Base-by-base conservation (phyloP, 2,888 invertebrate species). In the Drosophila percnosoma region DNA sequence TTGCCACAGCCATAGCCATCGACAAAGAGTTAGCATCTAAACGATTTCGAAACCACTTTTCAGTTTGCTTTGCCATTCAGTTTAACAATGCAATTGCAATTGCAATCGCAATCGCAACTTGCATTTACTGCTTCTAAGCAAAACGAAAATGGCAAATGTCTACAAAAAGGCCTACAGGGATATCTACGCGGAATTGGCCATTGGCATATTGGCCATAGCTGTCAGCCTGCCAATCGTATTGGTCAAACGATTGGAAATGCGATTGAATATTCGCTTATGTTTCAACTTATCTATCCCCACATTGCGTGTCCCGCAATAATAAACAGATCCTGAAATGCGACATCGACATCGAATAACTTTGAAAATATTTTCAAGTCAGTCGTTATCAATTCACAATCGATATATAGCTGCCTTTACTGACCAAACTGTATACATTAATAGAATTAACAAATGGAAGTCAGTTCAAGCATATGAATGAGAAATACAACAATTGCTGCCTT, bases 11-110 rank as follows among this genome's bases (percentile, higher is more conserved):
- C 61, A 54, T 11, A 67, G 74, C 59, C 58, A 70, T 34, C 63
- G 66, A 62, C 61, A 51, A 55, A 51, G 64, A 70, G 76, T 64
- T 71, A 64, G 64, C 79, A 78, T 78, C 70, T 74, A 78, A 70
- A 54, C 73, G 69, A 77, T 77, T 78, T 78, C 69, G 74, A 68
- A 77, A 73, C 57, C 69, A 61, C 67, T 78, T 71, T 49, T 38
- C 57, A 57, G 54, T 62, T 63, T 68, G 48, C 53, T 68, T 48
- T 61, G 48, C 48, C 54, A 63, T 63, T 63, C 40, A 60, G 69
- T 49, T 34, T 11, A 68, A 60, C 69, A 70, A 70, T 69, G 70
- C 70, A 70, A 70, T 61, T 53, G 34, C 42, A 60, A 48, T 57
- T 57, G 70, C 67, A 68, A 69, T 36, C 15, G 36, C 45, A 57